Conservation (phyloP, 2,888 invertebrate species). For the Choreutis nemorana region DNA sequence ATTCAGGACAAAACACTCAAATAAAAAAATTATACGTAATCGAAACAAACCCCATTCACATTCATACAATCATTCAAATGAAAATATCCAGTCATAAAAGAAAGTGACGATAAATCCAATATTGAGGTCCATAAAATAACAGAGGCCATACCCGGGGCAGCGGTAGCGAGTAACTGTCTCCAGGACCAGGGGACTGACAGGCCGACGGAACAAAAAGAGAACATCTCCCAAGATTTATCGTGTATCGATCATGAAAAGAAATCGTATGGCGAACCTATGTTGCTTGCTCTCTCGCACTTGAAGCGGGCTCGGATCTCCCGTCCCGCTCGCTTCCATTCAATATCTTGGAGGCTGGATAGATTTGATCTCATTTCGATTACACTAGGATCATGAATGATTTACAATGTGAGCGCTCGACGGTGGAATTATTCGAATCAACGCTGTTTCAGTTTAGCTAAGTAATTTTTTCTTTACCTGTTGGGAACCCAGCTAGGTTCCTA, state of each 20-base stretch:
- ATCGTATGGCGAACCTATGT: slow-evolving; percentile 36
- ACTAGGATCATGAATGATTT: slow-evolving; percentile 43
- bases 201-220: slow-evolving; percentile 29
- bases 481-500: no score
- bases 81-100: no score
- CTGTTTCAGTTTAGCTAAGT: slow-evolving; percentile 17
- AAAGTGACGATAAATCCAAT: slow-evolving; percentile 31
- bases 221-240: slow-evolving; percentile 43
- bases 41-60: slow-evolving; percentile 14
- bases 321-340: slow-evolving; percentile 25
- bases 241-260: slow-evolving; percentile 48
- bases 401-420: slow-evolving; percentile 27
- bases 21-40: no score
- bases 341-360: slow-evolving; percentile 26
- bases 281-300: slow-evolving; percentile 17
- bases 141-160: slow-evolving; percentile 34
- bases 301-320: background rate
- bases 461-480: slow-evolving; percentile 1
- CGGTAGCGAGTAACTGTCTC: slow-evolving; percentile 43
- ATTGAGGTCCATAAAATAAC: slow-evolving; percentile 23
- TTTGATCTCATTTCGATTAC: slow-evolving; percentile 43
- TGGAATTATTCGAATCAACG: slow-evolving; percentile 25
- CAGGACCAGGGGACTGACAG: slow-evolving; percentile 28
- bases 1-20: no score
- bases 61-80: slow-evolving; percentile 31